Conservation (phyloP, 2,888 invertebrate species). For the Drosophila setosimentum region DNA sequence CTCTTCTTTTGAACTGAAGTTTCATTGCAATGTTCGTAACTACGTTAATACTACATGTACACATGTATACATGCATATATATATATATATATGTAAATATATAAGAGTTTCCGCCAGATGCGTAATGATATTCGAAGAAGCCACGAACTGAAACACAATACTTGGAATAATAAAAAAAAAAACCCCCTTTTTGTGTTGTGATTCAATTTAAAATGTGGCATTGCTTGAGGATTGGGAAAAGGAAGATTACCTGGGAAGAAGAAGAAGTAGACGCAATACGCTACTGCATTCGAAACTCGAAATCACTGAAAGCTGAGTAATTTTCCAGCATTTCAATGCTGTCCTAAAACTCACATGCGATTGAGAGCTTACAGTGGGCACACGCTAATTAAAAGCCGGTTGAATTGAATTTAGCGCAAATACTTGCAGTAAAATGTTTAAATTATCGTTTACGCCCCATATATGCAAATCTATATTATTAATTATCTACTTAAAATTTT, state of each 20-base stretch:
- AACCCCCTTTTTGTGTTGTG: conserved; percentile 2
- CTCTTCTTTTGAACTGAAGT: conserved; percentile 30
- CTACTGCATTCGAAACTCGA: conserved; percentile 50
- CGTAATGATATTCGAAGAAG: conserved; percentile 43
- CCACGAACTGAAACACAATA: conserved; percentile 39
- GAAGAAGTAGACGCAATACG: conserved; percentile 12
- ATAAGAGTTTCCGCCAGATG: conserved; percentile 28
- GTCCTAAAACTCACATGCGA: conserved; percentile 53
- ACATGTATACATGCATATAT: conserved; percentile 11
- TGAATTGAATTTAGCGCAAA: background rate
- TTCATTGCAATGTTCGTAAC: conserved; percentile 17
- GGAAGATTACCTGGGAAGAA: conserved; percentile 13
- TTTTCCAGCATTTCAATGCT: conserved; percentile 58
- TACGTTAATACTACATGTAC: conserved; percentile 6
- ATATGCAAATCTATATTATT: conserved; percentile 10
- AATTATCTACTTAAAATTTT: background rate
- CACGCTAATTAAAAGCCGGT: conserved; percentile 36
- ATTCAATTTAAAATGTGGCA: conserved; percentile 23
- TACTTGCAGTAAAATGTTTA: background rate
- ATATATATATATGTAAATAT: conserved; percentile 11
- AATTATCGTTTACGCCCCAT: background rate
- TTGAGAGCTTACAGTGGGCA: conserved; percentile 51
- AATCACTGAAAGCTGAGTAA: conserved; percentile 59
- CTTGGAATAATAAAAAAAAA: conserved; percentile 18
- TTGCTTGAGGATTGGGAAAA: background rate